These are phyloP conservation scores for Epizoanthus fatuus DNA, from an alignment of 92 coral and sea anemone species.

Conservation along the genomic window DNA sequence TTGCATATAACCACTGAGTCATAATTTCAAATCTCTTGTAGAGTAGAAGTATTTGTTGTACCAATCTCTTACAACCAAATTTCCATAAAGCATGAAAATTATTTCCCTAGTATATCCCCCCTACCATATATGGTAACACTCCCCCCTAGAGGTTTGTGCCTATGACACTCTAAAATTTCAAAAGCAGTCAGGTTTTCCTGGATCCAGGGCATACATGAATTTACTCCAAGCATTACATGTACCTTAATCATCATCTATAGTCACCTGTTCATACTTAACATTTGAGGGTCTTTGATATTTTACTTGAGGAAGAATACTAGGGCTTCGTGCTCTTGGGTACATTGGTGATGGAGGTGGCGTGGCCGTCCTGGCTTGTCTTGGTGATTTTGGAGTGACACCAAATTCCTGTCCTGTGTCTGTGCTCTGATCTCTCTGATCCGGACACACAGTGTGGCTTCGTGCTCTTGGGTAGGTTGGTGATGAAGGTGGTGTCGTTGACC, in stretches of 20 bases:
- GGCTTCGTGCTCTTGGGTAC: conserved; percentile 3
- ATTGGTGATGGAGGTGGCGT: background rate
- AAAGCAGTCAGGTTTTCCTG: too few relatives aligned
- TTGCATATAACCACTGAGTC: too few relatives aligned
- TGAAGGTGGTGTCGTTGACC: background rate
- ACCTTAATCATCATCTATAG: conserved; percentile 17
- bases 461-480: background rate
- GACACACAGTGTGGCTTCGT: background rate
- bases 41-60: too few relatives aligned
- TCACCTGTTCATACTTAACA: background rate
- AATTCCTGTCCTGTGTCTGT: background rate
- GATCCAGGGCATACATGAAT: too few relatives aligned
- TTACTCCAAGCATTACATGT: too few relatives aligned
- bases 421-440: background rate
- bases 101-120: too few relatives aligned
- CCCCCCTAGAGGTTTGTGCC: too few relatives aligned
- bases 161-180: too few relatives aligned
- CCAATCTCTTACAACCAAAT: too few relatives aligned
- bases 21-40: too few relatives aligned
- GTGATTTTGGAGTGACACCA: background rate
- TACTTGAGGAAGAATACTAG: background rate
- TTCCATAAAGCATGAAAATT: too few relatives aligned
- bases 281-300: background rate
- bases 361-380: background rate
- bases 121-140: too few relatives aligned